Conservation (phyloP, 2,888 invertebrate genomes). For the Thalpophila matura region DNA sequence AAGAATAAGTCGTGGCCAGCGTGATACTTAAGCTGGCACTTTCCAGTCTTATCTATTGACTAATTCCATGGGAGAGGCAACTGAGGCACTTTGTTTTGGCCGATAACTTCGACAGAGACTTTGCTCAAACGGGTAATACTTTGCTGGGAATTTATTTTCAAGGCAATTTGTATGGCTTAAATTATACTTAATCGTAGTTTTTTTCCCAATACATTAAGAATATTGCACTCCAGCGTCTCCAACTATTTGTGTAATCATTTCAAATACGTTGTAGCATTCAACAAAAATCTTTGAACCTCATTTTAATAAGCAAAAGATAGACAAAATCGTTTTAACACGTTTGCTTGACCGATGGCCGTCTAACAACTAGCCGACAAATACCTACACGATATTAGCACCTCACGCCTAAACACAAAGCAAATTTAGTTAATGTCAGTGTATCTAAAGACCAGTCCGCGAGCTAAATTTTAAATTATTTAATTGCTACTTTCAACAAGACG, state of each 20-base stretch:
- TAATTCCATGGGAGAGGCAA: slow-evolving; percentile 42
- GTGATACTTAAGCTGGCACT: slow-evolving; percentile 45
- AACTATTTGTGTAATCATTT: too few species aligned
- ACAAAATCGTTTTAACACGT: slow-evolving; percentile 36
- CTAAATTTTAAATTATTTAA: slow-evolving; percentile 57
- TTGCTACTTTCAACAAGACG: slow-evolving; percentile 48
- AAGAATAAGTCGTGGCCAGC: slow-evolving; percentile 53
- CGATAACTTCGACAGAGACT: slow-evolving; percentile 30
- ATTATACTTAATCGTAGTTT: neutral
- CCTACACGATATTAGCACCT: slow-evolving; percentile 56
- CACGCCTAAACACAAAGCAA: slow-evolving; percentile 49
- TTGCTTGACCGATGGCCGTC: slow-evolving; percentile 38
- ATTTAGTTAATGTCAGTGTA: slow-evolving; percentile 55
- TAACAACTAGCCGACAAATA: slow-evolving; percentile 47
- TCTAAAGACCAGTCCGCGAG: slow-evolving; percentile 23
- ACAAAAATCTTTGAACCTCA: neutral
- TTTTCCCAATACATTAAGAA: too few species aligned
- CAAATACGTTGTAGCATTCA: too few species aligned
- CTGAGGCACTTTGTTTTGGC: slow-evolving; percentile 45
- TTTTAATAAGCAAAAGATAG: slow-evolving; percentile 23
- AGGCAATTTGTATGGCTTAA: neutral
- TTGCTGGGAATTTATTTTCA: slow-evolving; percentile 23
- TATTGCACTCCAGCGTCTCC: too few species aligned
- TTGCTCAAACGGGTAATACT: slow-evolving; percentile 8
- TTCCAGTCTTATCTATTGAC: slow-evolving; percentile 50